Percentiles rank a stretch among this genome's conserved stretches.
These are phyloP conservation scores for Ctenicera cuprea DNA, from an alignment of 2,888 invertebrate species.

Conservation along the genomic window DNA sequence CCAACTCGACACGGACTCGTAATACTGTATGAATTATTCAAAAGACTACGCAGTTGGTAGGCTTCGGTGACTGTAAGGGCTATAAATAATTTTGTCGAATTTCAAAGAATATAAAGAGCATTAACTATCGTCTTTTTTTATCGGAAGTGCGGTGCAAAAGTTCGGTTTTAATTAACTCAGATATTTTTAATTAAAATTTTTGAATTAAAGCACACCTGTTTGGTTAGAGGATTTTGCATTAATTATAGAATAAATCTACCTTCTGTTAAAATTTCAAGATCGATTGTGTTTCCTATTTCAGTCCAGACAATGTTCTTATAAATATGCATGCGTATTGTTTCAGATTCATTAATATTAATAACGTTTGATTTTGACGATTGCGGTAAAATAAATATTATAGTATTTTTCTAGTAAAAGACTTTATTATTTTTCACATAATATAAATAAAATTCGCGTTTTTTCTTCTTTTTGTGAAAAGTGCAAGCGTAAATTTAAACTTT, in stretches of 20 bases:
- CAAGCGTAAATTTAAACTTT: not conserved
- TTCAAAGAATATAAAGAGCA: not conserved
- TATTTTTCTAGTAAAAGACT: too few species aligned
- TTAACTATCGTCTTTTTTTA: not conserved
- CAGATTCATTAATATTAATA: not conserved
- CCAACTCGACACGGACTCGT: not conserved
- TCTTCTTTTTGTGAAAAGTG: not conserved
- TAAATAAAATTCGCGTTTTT: not conserved
- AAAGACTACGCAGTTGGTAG: not conserved
- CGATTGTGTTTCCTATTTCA: not conserved
- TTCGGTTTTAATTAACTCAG: constrained; percentile 34
- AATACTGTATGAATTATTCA: not conserved
- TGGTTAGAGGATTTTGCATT: constrained; percentile 22
- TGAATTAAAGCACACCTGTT: constrained; percentile 38
- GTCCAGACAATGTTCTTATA: constrained; percentile 1
- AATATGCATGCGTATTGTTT: not conserved
- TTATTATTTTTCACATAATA: too few species aligned
- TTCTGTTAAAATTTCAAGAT: constrained; percentile 11
- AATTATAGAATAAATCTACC: constrained; percentile 10
- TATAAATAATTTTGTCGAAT: not conserved
- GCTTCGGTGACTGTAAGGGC: not conserved
- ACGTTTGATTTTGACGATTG: not conserved
- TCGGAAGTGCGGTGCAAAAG: not conserved
- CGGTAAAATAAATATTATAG: not conserved
- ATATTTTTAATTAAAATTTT: constrained; percentile 38